Percentiles rank a stretch among this genome's conserved stretches.
phyloP scores from a whole-genome alignment of 2,113 vertebrate genomes.

The Circaetus cinerascens region DNA sequence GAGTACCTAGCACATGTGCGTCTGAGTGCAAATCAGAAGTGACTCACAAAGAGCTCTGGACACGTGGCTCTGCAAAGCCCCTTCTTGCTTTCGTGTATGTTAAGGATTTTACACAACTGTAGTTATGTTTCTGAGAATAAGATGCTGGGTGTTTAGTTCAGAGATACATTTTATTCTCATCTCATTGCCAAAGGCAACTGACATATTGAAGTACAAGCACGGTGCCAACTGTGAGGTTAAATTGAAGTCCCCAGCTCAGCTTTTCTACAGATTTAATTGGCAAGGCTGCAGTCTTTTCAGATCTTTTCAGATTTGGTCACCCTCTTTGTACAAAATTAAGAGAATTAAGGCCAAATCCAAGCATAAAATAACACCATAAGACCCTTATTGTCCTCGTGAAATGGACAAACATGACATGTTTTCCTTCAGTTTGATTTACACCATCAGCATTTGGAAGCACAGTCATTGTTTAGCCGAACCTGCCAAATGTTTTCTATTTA shows the following conservation, averaged over 20 bases:
- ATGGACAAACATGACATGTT: neutral
- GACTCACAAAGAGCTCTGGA: neutral
- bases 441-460: conserved; percentile 9
- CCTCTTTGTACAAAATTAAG: conserved; percentile 23
- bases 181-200: conserved; percentile 1
- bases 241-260: conserved; percentile 7
- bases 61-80: neutral
- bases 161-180: conserved; percentile 1
- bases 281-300: conserved; percentile 8
- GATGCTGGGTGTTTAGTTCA: neutral
- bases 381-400: neutral
- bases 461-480: conserved; percentile 27
- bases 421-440: conserved; percentile 41
- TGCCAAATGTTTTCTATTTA: conserved; percentile 48
- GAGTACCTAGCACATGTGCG: neutral
- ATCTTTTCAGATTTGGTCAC: conserved; percentile 18
- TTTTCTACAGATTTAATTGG: conserved; percentile 31
- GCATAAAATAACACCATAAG: conserved; percentile 1
- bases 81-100: neutral
- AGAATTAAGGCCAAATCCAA: conserved; percentile 26
- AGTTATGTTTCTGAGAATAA: conserved; percentile 4
- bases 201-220: neutral
- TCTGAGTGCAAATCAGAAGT: neutral
- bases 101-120: neutral
- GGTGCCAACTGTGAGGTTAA: neutral